Evolutionary conservation across 2,888 invertebrate genomes (phyloP).

Genomic region (Hirtodrosophila histrioides): DNA sequence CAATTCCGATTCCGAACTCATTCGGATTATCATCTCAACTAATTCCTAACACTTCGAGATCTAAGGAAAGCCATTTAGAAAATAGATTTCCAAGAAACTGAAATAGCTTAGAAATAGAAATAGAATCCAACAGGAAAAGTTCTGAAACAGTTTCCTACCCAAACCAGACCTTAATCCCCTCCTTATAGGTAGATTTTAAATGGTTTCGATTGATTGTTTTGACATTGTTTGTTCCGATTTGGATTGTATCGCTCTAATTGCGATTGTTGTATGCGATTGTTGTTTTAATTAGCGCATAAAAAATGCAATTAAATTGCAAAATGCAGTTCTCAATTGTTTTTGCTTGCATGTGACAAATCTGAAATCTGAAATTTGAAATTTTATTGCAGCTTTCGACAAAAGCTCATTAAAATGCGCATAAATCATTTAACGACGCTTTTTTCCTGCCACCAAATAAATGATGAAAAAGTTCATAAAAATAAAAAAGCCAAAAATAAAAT

Average conservation of each 20-base stretch:
- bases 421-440: slow-evolving; percentile 27
- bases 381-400: slow-evolving; percentile 16
- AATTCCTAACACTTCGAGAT: too few relatives aligned
- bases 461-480: not conserved
- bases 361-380: slow-evolving; percentile 19
- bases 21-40: too few relatives aligned
- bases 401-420: slow-evolving; percentile 49
- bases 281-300: slow-evolving; percentile 5
- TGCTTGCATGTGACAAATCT: slow-evolving; percentile 56
- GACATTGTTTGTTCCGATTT: slow-evolving; percentile 23
- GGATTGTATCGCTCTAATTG: slow-evolving; percentile 11
- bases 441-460: not conserved
- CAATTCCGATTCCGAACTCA: too few relatives aligned
- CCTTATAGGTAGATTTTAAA: slow-evolving; percentile 1
- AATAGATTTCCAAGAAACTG: too few relatives aligned
- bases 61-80: too few relatives aligned
- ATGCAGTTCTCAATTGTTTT: slow-evolving; percentile 48
- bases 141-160: too few relatives aligned
- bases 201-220: slow-evolving; percentile 26
- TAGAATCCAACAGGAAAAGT: too few relatives aligned
- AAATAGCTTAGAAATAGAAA: too few relatives aligned
- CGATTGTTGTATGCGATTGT: not conserved
- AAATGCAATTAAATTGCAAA: slow-evolving; percentile 38
- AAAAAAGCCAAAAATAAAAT: not conserved
- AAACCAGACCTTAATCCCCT: too few relatives aligned